Conservation (phyloP, 2,888 invertebrate genomes). For the Pristionchus arcanus region DNA sequence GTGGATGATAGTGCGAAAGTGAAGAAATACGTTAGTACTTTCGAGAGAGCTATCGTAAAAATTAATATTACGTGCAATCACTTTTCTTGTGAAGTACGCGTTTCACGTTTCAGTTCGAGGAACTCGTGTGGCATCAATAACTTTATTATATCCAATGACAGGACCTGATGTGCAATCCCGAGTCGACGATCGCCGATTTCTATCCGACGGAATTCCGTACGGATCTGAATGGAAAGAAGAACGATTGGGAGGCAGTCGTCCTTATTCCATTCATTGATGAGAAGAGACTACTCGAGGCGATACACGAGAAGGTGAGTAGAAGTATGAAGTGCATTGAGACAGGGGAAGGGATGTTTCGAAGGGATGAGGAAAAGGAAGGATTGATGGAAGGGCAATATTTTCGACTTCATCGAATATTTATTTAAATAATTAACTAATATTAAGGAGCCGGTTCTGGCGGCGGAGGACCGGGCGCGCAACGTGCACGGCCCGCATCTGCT, state of each 20-base stretch:
- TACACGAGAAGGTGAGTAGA: slow-evolving; percentile 59
- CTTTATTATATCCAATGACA: slow-evolving; percentile 56
- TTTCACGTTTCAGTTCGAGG: too few species aligned
- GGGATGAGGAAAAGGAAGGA: neutral
- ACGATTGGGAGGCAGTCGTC: slow-evolving; percentile 92
- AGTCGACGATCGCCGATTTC: slow-evolving; percentile 90
- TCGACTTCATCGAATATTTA: neutral
- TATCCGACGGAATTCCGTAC: slow-evolving; percentile 93
- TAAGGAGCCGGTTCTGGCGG: slow-evolving; percentile 83
- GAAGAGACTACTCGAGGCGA: slow-evolving; percentile 85
- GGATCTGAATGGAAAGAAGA: slow-evolving; percentile 95
- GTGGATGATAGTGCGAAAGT: too few species aligned
- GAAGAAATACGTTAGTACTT: too few species aligned
- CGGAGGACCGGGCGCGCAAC: slow-evolving; percentile 88
- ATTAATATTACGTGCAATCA: too few species aligned
- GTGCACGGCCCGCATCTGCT: slow-evolving; percentile 90
- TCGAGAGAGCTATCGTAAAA: too few species aligned
- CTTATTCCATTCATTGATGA: slow-evolving; percentile 95
- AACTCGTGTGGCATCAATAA: too few species aligned
- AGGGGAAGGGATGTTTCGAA: neutral
- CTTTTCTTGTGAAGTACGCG: too few species aligned
- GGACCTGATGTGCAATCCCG: slow-evolving; percentile 86
- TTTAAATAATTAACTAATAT: neutral
- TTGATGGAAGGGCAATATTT: neutral
- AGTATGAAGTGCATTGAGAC: neutral